Conservation (phyloP, 2,797 vertebrate genomes). For the Hippoglossus hippoglossus region DNA sequence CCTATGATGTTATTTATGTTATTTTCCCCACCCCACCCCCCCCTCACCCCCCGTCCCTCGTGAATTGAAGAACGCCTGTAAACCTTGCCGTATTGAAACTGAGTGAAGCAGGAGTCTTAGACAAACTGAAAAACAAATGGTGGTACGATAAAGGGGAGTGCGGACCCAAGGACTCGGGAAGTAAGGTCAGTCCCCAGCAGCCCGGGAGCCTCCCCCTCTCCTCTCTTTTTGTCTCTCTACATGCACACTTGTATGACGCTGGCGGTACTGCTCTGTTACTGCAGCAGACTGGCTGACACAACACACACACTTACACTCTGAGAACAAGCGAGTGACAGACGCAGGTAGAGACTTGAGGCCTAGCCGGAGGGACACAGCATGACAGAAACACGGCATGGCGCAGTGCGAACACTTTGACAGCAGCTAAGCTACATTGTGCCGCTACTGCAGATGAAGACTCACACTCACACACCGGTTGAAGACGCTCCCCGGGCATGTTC, state of each 20-base stretch:
- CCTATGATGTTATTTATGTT: constrained; percentile 99
- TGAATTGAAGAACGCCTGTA: constrained; percentile 95
- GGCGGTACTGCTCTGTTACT: constrained; percentile 71
- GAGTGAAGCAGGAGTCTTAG: constrained; percentile 99
- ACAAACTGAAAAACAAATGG: constrained; percentile 99
- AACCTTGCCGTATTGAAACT: constrained; percentile 99
- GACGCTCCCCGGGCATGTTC: constrained; percentile 18
- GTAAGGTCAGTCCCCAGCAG: constrained; percentile 97
- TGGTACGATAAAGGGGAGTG: constrained; percentile 99
- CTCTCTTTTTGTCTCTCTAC: constrained; percentile 65
- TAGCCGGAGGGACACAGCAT: constrained; percentile 62
- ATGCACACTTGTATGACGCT: constrained; percentile 74
- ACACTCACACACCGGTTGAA: not conserved
- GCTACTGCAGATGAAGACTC: constrained; percentile 32
- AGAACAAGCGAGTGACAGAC: constrained; percentile 48
- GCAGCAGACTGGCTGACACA: constrained; percentile 57
- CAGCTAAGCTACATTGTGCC: constrained; percentile 32
- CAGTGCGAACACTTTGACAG: constrained; percentile 34
- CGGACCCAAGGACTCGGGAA: constrained; percentile 99
- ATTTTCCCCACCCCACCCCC: constrained; percentile 84
- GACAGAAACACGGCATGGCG: constrained; percentile 62
- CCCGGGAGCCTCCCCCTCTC: constrained; percentile 84
- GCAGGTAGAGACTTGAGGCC: constrained; percentile 54
- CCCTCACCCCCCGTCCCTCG: constrained; percentile 52
- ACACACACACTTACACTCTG: constrained; percentile 35